phyloP scores from a whole-genome alignment of 2,888 invertebrate species.

The Hipparchia semele region DNA sequence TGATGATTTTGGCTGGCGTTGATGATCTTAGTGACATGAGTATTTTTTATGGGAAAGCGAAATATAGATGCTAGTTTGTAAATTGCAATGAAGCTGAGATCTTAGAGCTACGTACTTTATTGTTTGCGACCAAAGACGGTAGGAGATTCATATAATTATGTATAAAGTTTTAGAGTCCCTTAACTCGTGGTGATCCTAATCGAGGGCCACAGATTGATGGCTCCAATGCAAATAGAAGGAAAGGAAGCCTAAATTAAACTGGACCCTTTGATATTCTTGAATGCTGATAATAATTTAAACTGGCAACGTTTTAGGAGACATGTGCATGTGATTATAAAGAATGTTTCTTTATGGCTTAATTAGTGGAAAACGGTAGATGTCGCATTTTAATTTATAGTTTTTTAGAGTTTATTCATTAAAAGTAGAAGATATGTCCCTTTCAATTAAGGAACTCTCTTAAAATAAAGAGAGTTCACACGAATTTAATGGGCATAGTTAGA shows the following conservation, averaged over 20 bases:
- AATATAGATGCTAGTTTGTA: too few species aligned
- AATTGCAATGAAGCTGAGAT: too few species aligned
- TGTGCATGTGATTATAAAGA: constrained; percentile 8
- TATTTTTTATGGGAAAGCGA: too few species aligned
- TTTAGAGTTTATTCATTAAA: background rate
- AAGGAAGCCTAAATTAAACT: constrained; percentile 40
- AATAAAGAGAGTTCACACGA: background rate
- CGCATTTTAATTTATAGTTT: constrained; percentile 1
- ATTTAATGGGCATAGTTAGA: background rate
- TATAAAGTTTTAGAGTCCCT: background rate
- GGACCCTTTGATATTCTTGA: constrained; percentile 25
- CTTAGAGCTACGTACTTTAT: too few species aligned
- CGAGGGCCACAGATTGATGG: constrained; percentile 39
- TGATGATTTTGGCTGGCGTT: too few species aligned
- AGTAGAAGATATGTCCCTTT: background rate
- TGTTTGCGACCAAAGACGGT: too few species aligned
- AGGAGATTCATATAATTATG: too few species aligned
- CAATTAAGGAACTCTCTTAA: background rate
- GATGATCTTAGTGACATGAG: too few species aligned
- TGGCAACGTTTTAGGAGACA: constrained; percentile 18
- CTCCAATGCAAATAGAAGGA: constrained; percentile 42
- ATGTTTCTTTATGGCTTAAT: constrained; percentile 22
- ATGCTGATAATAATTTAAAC: constrained; percentile 27
- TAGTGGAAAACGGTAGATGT: constrained; percentile 1
- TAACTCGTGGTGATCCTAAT: background rate